Base-by-base conservation (phyloP, 2,888 invertebrate species). In the Rhagonycha lutea region DNA sequence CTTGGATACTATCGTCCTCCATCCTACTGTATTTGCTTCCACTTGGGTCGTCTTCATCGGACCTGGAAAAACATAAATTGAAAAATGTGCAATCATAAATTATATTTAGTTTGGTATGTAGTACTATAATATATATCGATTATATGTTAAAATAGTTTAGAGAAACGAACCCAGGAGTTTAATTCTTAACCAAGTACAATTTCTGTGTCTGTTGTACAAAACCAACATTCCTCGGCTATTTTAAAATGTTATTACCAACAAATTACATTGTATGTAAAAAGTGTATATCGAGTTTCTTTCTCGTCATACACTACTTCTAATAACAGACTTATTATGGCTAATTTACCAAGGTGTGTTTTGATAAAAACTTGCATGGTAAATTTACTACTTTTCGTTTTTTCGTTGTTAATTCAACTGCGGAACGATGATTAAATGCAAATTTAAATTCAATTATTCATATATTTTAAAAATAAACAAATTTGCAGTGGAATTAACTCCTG, bases 1-100 rank as follows among this genome's bases (percentile, higher is more conserved):
- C 98, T 91, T 97, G 97, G 89, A 96, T 94, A 88, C 94, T 95
- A 86, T 96, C 96, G 90, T 97, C 97, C 89, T 97, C 97, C 94
- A 96, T 94, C 91, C 95, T 93, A 87, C 93, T 92, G 88, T 94
- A 94, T 91, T 95, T 95, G 85, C 92, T 92, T 83, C 93, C 93
- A 89, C 93, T 94, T 88, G 94, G 93, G 91, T 94, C 94, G 92
- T 95, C 95, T 90, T 95, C 95, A 93, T 95, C 94, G 89, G 94
- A 95, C 90, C 95, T 94, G 89, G 73, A 88, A 75, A 68, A 77
- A 69, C 28, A 77, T 70, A 73, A 76, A 61, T 70, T 69, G 18
- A 68, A 73, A 60, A 69, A 71, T 74, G 70, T 71, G 73, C 68
- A 76, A 47, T n/a, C 29, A 68, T 73, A 72, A 69, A 62, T 62